phyloP scores from a whole-genome alignment of 2,113 vertebrate genomes.

The Heterocephalus glaber region DNA sequence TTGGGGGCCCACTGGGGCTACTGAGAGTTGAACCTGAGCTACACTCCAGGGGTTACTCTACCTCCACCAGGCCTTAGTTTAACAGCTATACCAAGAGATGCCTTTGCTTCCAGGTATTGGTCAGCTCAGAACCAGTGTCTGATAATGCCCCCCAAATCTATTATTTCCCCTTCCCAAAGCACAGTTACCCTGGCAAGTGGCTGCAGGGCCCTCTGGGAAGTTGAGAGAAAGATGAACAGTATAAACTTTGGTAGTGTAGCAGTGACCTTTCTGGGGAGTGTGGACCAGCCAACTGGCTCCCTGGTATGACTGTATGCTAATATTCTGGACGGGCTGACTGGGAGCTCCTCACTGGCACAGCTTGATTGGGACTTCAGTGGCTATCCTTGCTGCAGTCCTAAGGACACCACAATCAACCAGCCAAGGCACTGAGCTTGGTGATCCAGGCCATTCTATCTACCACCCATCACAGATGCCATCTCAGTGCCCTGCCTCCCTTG shows the following conservation, averaged over 20 bases:
- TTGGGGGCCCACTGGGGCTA: not conserved
- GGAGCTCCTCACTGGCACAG: not conserved
- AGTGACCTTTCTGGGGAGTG: not conserved
- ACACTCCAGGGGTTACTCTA: no score
- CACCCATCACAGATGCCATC: not conserved
- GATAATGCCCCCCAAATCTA: not conserved
- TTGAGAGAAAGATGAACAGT: not conserved
- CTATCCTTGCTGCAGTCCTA: not conserved
- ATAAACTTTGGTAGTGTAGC: no score
- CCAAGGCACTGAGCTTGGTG: not conserved
- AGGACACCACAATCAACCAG: not conserved
- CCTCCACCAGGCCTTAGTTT: not conserved
- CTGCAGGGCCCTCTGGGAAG: not conserved
- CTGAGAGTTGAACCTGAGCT: not conserved
- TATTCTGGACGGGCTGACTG: not conserved
- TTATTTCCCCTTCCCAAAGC: not conserved
- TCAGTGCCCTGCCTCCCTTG: not conserved
- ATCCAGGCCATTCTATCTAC: no score
- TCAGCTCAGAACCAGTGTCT: not conserved
- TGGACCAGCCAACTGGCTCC: not conserved
- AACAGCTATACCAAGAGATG: not conserved
- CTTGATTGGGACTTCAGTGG: no score
- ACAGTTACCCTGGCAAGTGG: not conserved
- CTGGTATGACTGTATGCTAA: rapidly evolving
- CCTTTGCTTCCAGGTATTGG: not conserved